phyloP scores from a whole-genome alignment of 2,888 invertebrate species.

The Orthosia incerta region DNA sequence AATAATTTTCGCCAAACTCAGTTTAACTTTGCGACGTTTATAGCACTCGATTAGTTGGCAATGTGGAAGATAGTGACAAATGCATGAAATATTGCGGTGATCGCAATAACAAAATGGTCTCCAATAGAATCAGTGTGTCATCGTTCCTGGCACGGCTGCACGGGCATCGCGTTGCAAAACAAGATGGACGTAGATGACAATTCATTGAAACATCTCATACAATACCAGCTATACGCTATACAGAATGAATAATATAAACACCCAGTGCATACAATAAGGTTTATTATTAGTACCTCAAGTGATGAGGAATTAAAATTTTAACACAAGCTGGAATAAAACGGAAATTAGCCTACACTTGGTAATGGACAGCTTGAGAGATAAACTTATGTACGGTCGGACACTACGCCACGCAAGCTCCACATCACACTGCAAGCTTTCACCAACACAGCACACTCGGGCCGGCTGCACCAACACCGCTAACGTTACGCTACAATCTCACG shows the following conservation, averaged over 20 bases:
- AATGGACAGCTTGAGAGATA: conserved; percentile 78
- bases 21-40: background rate
- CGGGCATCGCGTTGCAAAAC: conserved; percentile 10
- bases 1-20: conserved; percentile 15
- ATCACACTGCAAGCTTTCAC: conserved; percentile 46
- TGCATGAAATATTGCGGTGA: conserved; percentile 53
- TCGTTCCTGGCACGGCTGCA: conserved; percentile 17
- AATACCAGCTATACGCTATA: conserved; percentile 56
- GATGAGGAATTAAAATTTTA: conserved; percentile 78
- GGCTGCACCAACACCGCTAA: conserved; percentile 37
- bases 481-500: conserved; percentile 50
- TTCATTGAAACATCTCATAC: conserved; percentile 40
- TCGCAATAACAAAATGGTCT: conserved; percentile 63
- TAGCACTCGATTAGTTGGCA: conserved; percentile 16
- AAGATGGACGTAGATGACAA: conserved; percentile 15
- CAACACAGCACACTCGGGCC: conserved; percentile 18
- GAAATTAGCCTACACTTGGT: conserved; percentile 81
- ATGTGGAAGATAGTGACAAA: conserved; percentile 42
- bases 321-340: conserved; percentile 84
- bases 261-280: conserved; percentile 85
- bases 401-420: conserved; percentile 62
- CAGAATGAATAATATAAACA: conserved; percentile 82
- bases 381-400: conserved; percentile 52
- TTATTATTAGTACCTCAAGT: conserved; percentile 85
- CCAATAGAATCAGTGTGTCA: conserved; percentile 48